Percentiles rank a stretch among this genome's conserved stretches.
phyloP scores from a whole-genome alignment of 1,140 invertebrate genomes.

The Cotesia vestalis region DNA sequence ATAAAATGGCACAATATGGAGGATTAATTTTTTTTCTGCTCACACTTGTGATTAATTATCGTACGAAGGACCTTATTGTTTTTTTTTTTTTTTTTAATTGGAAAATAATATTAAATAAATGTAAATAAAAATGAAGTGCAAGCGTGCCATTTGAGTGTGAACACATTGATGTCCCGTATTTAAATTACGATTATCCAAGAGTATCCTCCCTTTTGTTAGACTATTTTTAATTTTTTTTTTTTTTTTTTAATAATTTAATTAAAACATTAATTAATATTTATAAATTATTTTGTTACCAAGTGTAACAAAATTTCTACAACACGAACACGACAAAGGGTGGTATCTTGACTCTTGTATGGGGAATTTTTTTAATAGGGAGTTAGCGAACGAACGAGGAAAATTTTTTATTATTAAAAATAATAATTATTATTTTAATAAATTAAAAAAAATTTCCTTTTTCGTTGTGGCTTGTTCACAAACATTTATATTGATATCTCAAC shows the following conservation, averaged over 20 bases:
- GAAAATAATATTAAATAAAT: slow-evolving; percentile 14
- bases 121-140: slow-evolving; percentile 18
- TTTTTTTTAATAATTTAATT: background rate
- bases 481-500: slow-evolving; percentile 41
- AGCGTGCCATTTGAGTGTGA: slow-evolving; percentile 32
- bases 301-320: slow-evolving; percentile 47
- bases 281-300: slow-evolving; percentile 42
- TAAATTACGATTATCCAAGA: slow-evolving; percentile 42
- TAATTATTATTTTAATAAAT: slow-evolving; percentile 7
- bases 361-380: slow-evolving; percentile 50
- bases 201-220: slow-evolving; percentile 39
- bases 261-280: background rate
- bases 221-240: background rate
- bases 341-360: slow-evolving; percentile 48
- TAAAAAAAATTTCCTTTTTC: slow-evolving; percentile 29
- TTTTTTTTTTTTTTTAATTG: too few species aligned
- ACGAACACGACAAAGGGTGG: slow-evolving; percentile 59
- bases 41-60: background rate
- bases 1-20: slow-evolving; percentile 61
- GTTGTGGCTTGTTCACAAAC: slow-evolving; percentile 33
- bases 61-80: background rate
- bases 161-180: slow-evolving; percentile 39
- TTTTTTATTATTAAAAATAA: background rate
- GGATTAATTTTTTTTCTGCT: background rate
- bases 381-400: slow-evolving; percentile 36